Evolutionary conservation across 2,888 invertebrate genomes (phyloP), one percentile per base, ranked within the genome.

Genomic region (Nowickia ferox): DNA sequence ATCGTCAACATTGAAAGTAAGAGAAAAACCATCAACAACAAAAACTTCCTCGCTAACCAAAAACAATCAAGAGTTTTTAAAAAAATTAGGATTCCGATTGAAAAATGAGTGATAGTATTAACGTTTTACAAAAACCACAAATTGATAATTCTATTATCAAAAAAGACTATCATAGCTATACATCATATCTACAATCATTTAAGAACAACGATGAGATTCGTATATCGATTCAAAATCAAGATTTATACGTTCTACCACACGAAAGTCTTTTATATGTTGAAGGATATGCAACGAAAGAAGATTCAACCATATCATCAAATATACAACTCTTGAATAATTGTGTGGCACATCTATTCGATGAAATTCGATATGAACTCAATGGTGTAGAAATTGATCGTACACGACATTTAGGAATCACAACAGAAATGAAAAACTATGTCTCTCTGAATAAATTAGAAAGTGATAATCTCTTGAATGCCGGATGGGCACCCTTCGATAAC

Each of bases 361-460:
- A 89, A 87, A 90, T 91, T 75, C 88, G 91, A 9, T 92, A 90
- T 30, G 30, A 30, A 30, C 30, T 30, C 30, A 30, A 30, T 30
- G 30, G 30, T 30, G 2, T 30, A 30, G 30, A 30, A 91, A 84
- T 40, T 91, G 13, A 91, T 90, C 84, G 48, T 72, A 86, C 91
- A 30, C 88, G 89, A 11, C 87, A 89, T 10, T 63, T 90, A 40
- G 91, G 91, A 17, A 87, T 91, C 13, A 89, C 91, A 38, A 88
- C 90, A 13, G 87, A 89, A 11, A 89, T 92, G 57, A 92, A 93
- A 89, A 89, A 89, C 71, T 91, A 88, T 84, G 85, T 90, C 11
- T 92, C 92, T 19, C 82, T 89, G 57, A 90, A 90, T 69, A n/a
- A 19, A 13, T 63, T 22, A 59, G 82, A 88, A 38, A 88, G 85